A percentile compares a stretch with the other conserved stretches of the same genome.
These are phyloP conservation scores for Montipora cactus DNA, from an alignment of 64 coral and sea anemone species.

Conservation along the genomic window DNA sequence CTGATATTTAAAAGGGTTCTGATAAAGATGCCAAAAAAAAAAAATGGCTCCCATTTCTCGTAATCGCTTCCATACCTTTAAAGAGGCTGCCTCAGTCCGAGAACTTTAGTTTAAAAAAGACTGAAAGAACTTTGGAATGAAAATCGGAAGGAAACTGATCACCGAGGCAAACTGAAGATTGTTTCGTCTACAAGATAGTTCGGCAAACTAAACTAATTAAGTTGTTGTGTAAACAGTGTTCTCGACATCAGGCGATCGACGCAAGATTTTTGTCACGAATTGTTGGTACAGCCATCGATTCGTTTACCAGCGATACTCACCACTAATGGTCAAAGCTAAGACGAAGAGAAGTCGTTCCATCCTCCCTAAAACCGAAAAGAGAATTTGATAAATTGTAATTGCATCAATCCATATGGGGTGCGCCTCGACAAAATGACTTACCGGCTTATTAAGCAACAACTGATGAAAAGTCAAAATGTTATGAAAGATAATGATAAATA, in stretches of 20 bases:
- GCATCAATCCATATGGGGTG: not conserved
- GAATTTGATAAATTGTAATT: not conserved
- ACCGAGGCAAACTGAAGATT: not conserved
- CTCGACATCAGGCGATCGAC: not conserved
- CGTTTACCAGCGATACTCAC: not conserved
- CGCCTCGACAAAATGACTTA: conserved; percentile 1
- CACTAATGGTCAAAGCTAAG: conserved; percentile 39
- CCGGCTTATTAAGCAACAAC: not conserved
- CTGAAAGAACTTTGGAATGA: too few relatives aligned
- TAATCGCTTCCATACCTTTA: too few relatives aligned
- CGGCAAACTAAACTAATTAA: not conserved
- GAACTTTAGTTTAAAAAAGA: too few relatives aligned
- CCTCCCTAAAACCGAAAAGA: conserved; percentile 10
- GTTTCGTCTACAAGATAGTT: conserved; percentile 4
- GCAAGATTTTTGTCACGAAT: not conserved
- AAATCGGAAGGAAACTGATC: not conserved
- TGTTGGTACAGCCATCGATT: too few relatives aligned
- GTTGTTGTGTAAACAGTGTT: conserved; percentile 16
- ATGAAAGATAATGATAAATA: conserved; percentile 42
- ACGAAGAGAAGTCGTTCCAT: conserved; percentile 45
- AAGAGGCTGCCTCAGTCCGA: too few relatives aligned
- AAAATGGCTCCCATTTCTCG: too few relatives aligned
- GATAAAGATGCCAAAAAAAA: too few relatives aligned
- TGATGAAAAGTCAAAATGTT: conserved; percentile 31
- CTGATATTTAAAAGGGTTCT: too few relatives aligned